Evolutionary conservation across 2,888 invertebrate genomes (phyloP).

Genomic region (Chrysolina oricalcia): DNA sequence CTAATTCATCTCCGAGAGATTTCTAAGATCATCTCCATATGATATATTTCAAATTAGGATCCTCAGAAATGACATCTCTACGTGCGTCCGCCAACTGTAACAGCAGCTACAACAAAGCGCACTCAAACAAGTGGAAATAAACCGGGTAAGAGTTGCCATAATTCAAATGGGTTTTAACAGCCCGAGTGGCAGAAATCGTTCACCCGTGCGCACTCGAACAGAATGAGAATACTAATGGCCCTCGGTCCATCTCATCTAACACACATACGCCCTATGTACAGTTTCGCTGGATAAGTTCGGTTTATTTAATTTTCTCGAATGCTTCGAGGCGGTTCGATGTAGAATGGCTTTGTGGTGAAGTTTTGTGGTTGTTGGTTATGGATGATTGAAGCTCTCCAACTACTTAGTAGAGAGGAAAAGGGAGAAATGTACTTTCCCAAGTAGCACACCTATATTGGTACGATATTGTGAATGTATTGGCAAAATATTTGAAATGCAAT

Average conservation of each 20-base stretch:
- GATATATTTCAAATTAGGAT: neutral
- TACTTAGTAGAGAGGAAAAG: too few relatives aligned
- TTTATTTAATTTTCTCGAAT: too few relatives aligned
- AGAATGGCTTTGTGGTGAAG: too few relatives aligned
- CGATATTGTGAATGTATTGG: too few relatives aligned
- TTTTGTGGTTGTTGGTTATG: too few relatives aligned
- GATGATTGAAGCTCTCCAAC: too few relatives aligned
- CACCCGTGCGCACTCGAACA: conserved; percentile 43
- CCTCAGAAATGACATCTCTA: neutral
- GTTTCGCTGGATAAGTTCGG: neutral
- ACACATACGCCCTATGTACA: conserved; percentile 3
- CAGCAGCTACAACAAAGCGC: neutral
- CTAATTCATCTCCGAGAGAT: too few relatives aligned
- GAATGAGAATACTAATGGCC: conserved; percentile 53
- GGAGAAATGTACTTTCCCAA: too few relatives aligned
- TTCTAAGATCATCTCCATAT: neutral
- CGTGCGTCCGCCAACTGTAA: neutral
- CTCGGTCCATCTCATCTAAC: conserved; percentile 27
- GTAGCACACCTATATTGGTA: too few relatives aligned
- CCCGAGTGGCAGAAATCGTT: conserved; percentile 49
- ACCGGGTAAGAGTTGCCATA: conserved; percentile 35
- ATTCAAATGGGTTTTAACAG: conserved; percentile 37
- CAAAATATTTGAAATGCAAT: too few relatives aligned
- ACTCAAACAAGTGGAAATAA: conserved; percentile 33
- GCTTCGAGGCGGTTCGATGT: too few relatives aligned